Evolutionary conservation across 2,888 invertebrate species (phyloP).

Genomic region (Eupithecia subumbrata): DNA sequence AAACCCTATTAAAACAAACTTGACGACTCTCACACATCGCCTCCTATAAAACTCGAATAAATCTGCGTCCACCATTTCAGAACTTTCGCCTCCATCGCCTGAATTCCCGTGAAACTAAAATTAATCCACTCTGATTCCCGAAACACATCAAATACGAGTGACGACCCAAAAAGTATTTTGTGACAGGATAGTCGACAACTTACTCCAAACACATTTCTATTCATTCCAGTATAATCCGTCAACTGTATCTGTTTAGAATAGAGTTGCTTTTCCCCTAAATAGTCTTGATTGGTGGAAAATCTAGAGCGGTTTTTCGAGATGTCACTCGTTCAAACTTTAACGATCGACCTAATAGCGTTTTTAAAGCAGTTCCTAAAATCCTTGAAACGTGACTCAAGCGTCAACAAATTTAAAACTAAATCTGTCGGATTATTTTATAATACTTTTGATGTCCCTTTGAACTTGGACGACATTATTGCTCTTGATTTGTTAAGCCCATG

Average conservation of each 20-base stretch:
- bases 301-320: constrained; percentile 66
- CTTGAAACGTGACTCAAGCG: constrained; percentile 79
- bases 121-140: constrained; percentile 71
- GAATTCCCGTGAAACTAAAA: constrained; percentile 73
- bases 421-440: constrained; percentile 74
- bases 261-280: constrained; percentile 36
- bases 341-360: constrained; percentile 81
- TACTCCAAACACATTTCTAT: constrained; percentile 55
- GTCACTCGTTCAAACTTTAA: constrained; percentile 83
- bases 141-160: constrained; percentile 77
- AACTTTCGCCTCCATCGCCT: constrained; percentile 62
- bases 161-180: constrained; percentile 74
- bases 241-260: constrained; percentile 38
- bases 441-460: constrained; percentile 72
- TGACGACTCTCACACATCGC: constrained; percentile 46
- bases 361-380: constrained; percentile 81
- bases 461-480: constrained; percentile 59
- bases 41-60: constrained; percentile 57
- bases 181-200: constrained; percentile 75
- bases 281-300: constrained; percentile 22
- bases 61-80: constrained; percentile 53
- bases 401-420: constrained; percentile 81
- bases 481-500: constrained; percentile 52
- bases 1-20: constrained; percentile 43
- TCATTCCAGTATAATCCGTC: constrained; percentile 12